phyloP scores from a whole-genome alignment of 2,113 vertebrate genomes.

The Chionis minor region DNA sequence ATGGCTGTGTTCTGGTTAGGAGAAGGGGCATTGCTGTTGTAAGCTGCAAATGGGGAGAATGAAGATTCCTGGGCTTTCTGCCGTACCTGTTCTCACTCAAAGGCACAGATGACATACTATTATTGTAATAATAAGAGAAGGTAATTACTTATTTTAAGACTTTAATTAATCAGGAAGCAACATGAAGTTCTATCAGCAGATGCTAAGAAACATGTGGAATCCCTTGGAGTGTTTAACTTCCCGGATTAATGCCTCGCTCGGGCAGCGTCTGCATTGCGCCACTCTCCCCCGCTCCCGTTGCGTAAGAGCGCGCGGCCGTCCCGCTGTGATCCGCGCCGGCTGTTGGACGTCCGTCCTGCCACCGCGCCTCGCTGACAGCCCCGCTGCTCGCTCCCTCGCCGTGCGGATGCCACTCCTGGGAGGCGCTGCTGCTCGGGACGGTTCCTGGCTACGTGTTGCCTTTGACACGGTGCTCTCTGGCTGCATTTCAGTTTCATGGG shows the following conservation, averaged over 20 bases:
- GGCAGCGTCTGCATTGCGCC: conserved; percentile 27
- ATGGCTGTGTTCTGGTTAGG: neutral
- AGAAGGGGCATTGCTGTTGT: neutral
- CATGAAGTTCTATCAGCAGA: neutral
- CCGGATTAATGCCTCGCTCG: neutral
- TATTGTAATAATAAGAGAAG: neutral
- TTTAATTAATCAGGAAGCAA: neutral
- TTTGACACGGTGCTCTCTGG: neutral
- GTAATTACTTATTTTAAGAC: neutral
- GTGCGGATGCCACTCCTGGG: neutral
- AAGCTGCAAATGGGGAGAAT: neutral
- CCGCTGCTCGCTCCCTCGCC: fast-evolving
- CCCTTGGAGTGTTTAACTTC: neutral
- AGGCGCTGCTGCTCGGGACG: neutral
- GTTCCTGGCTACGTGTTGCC: neutral
- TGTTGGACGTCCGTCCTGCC: neutral
- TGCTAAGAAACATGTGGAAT: neutral
- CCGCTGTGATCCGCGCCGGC: neutral
- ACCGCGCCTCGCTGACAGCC: neutral
- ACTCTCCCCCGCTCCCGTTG: neutral
- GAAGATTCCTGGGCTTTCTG: neutral
- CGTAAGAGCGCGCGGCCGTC: neutral
- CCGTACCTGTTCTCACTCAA: neutral
- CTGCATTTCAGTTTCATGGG: neutral
- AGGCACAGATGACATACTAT: neutral